Evolutionary conservation across 2,888 invertebrate genomes (phyloP).

Genomic region (Agelastica alni): DNA sequence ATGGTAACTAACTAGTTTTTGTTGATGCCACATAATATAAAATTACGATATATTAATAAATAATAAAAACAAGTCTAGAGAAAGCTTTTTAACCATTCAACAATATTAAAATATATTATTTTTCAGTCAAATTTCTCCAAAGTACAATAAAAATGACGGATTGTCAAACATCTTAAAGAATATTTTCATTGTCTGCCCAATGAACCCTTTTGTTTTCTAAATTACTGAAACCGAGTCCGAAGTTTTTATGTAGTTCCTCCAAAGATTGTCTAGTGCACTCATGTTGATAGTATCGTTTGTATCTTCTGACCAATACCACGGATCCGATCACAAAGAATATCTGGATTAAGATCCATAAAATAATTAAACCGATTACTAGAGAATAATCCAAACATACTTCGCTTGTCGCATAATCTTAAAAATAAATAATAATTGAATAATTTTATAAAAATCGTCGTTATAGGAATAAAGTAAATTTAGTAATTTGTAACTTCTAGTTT

Average conservation of each 20-base stretch:
- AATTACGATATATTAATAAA: too few relatives aligned
- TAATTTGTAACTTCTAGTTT: too few relatives aligned
- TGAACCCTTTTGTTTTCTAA: conserved; percentile 71
- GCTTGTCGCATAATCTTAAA: conserved; percentile 51
- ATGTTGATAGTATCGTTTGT: conserved; percentile 59
- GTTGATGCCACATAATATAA: too few relatives aligned
- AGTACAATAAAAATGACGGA: too few relatives aligned
- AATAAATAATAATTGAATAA: conserved; percentile 9
- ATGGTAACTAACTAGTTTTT: too few relatives aligned
- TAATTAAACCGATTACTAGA: conserved; percentile 64
- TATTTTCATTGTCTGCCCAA: conserved; percentile 64
- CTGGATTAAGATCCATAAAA: conserved; percentile 62
- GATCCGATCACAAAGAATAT: conserved; percentile 61
- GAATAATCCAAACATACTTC: conserved; percentile 56
- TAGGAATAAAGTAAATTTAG: too few relatives aligned
- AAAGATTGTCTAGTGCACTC: conserved; percentile 56
- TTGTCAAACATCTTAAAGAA: too few relatives aligned
- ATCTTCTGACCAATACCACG: conserved; percentile 60
- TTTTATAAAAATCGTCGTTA: too few relatives aligned
- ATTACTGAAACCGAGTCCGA: conserved; percentile 65
- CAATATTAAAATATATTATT: too few relatives aligned
- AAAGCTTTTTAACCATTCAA: too few relatives aligned
- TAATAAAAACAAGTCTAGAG: too few relatives aligned
- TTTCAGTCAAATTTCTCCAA: too few relatives aligned
- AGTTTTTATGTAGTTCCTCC: conserved; percentile 63